Percentiles rank a stretch among this genome's conserved stretches.
These are phyloP conservation scores for Synergus laeviventris DNA, from an alignment of 2,888 invertebrate species.

Conservation along the genomic window DNA sequence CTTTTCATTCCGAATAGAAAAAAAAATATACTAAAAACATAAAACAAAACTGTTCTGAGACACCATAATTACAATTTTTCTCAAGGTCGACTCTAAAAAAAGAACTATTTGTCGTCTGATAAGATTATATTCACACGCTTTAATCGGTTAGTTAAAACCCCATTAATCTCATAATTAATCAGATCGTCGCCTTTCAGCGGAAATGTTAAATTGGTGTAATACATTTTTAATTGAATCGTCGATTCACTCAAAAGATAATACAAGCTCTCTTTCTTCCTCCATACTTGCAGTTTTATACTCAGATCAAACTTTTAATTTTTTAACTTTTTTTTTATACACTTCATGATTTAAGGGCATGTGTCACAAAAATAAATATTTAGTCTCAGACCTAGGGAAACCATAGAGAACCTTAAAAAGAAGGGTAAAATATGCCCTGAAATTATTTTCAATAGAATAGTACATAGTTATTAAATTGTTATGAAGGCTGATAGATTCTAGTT, in stretches of 20 bases:
- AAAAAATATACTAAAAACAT: background rate
- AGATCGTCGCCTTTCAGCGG: slow-evolving; percentile 12
- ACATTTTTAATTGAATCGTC: slow-evolving; percentile 7
- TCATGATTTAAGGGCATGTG: too few species aligned
- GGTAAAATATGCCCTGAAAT: too few species aligned
- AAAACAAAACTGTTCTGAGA: background rate
- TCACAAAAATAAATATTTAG: too few species aligned
- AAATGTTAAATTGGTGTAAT: slow-evolving; percentile 16
- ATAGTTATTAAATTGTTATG: background rate
- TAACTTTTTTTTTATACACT: too few species aligned
- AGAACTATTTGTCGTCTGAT: slow-evolving; percentile 16
- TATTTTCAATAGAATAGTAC: background rate
- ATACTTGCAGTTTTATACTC: background rate
- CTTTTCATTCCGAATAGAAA: background rate
- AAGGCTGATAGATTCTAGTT: background rate
- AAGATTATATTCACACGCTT: slow-evolving; percentile 4
- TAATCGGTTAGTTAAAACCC: slow-evolving; percentile 15
- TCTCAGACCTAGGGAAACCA: too few species aligned
- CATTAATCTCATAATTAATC: slow-evolving; percentile 27
- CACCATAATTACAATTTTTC: slow-evolving; percentile 13
- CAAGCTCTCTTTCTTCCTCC: background rate
- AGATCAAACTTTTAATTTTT: background rate
- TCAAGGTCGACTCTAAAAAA: slow-evolving; percentile 15
- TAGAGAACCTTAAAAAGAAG: too few species aligned
- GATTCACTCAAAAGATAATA: slow-evolving; percentile 1